Evolutionary conservation across 2,888 invertebrate species (phyloP).

Genomic region (Patella depressa): DNA sequence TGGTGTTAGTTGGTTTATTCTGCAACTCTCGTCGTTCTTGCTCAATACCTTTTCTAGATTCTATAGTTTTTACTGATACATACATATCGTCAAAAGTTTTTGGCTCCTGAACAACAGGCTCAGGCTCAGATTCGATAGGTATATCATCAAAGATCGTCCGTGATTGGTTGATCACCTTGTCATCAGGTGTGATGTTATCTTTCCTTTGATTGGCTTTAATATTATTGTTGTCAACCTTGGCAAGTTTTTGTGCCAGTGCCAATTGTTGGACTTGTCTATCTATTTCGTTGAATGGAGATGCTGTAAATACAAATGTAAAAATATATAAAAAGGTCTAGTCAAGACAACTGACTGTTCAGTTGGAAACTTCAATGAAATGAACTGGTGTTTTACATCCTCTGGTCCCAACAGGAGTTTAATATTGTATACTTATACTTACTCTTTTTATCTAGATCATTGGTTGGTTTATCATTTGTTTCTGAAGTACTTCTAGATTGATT

Average conservation of each 20-base stretch:
- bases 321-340: too few species aligned
- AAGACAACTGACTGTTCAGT: too few species aligned
- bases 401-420: too few species aligned
- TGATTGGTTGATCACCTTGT: neutral
- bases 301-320: neutral
- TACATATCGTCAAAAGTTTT: too few species aligned
- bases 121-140: neutral
- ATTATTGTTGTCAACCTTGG: constrained; percentile 16
- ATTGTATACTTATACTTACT: constrained; percentile 7
- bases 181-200: neutral
- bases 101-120: neutral
- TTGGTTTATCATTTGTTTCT: constrained; percentile 18
- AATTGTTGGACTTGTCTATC: constrained; percentile 47
- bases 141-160: neutral
- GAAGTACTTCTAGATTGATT: constrained; percentile 13
- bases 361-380: too few species aligned
- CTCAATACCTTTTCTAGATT: too few species aligned
- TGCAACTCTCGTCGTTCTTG: too few species aligned
- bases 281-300: constrained; percentile 44
- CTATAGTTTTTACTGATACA: too few species aligned
- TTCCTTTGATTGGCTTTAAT: neutral
- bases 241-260: constrained; percentile 30
- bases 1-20: too few species aligned
- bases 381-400: too few species aligned
- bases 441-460: constrained; percentile 30